Evolutionary conservation across 2,888 invertebrate genomes (phyloP), one percentile per base, ranked within the genome.

Genomic region (Amblyjoppa fuscipennis): DNA sequence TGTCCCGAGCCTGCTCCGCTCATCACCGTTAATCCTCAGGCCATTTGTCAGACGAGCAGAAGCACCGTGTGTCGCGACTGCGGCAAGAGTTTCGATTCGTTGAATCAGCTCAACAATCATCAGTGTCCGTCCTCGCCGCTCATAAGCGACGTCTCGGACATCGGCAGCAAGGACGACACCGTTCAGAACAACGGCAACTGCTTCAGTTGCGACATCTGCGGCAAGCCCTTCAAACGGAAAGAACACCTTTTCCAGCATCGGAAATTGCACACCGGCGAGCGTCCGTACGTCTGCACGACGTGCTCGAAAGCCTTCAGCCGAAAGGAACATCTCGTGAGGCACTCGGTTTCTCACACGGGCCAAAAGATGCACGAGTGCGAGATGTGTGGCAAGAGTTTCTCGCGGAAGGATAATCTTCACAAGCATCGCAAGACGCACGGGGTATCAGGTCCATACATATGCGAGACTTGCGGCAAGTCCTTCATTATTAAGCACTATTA

Each of bases 161-260:
- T 88, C 5, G 84, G 83, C 20, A 75, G 86, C 41, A 90, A 90
- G 64, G 89, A 89, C 45, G 88, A 88, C 66, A 79, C 77, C 34
- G 68, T 87, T 68, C 73, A 81, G 69, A 86, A 49, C 76, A 92
- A 87, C 74, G 86, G 89, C 13, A 92, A 89, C 76, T 91, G 91
- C 31, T 95, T 94, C 90, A 92, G 93, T 90, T 96, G 96, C 89
- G 95, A 95, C 56, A 94, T 95, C 20, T 97, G 96, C 91, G 95
- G 95, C 6, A 96, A 96, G 87, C 95, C 95, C 0, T 97, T 97
- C 90, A 96, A 96, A 90, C 95, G 96, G 87, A 96, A 96, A 91
- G 97, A 96, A 90, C 96, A 96, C 90, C 94, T 97, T 0, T 96
- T 96, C 83, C 97, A 96, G 87, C 96, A 96, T 89, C 94, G 96